Evolutionary conservation across 2,888 invertebrate genomes (phyloP), one percentile per base, ranked within the genome.

Genomic region (Bellardia bayeri): DNA sequence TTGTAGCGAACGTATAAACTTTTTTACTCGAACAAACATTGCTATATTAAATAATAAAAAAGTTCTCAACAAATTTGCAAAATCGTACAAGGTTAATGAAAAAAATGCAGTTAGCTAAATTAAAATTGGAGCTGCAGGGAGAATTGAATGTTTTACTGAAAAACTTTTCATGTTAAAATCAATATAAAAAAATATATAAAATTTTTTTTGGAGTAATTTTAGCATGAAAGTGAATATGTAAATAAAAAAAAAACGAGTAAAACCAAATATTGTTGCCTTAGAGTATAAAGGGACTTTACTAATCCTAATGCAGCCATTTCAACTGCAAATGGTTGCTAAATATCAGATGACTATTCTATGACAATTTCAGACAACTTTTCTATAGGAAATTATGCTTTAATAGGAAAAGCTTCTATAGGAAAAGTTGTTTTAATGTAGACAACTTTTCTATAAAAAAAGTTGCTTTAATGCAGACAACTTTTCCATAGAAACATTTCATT

Each of bases 11-110:
- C 4, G 16, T 30, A 71, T 63, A 54, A 71, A 74, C 7, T 54
- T 51, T 45, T 13, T 30, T 80, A 54, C 5, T 16, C 13, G 51
- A 23, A 33, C 33, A 51, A 37, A 69, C 16, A 14, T 30, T 61
- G 49, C 42, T 58, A 54, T 40, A 42, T 56, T 33, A 6, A 61
- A 42, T 51, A 37, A 40, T 63, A 71, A 61, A 71, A 45, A 49
- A 45, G 3, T n/a, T n/a, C 14, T 40, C 5, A 9, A 30, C 23
- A 56, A 72, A 64, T 54, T 72, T 2, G 23, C 30, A 13, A 33
- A 71, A 72, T 8, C 13, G 42, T 14, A 72, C 42, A 81, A 72
- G 81, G 81, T 72, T 81, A 72, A 81, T 81, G 64, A 61, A 64
- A 69, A 63, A 81, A 81, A 42, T 72, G 33, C 54, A 81, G 64